phyloP scores from a whole-genome alignment of 2,797 vertebrate genomes.

The Echiichthys vipera region DNA sequence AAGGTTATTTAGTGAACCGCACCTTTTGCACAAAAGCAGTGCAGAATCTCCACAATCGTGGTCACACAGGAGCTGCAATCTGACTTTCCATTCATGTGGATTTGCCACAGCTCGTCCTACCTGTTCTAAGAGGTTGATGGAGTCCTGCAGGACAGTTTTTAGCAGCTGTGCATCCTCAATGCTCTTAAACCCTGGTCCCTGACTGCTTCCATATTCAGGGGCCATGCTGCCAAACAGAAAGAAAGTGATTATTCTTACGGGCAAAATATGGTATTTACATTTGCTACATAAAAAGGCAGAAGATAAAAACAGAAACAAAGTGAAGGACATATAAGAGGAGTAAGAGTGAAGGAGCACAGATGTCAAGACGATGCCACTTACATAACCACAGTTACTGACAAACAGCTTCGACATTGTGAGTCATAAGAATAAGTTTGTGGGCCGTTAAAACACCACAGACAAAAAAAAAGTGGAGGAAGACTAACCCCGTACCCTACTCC shows the following conservation, averaged over 20 bases:
- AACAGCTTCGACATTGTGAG: slow-evolving; percentile 33
- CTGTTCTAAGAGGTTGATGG: slow-evolving; percentile 94
- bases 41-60: not conserved
- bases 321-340: not conserved
- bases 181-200: slow-evolving; percentile 71
- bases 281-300: slow-evolving; percentile 5
- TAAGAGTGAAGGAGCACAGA: not conserved
- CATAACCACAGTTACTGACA: slow-evolving; percentile 31
- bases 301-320: not conserved
- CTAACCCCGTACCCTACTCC: not conserved
- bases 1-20: not conserved
- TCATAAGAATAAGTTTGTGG: slow-evolving; percentile 46
- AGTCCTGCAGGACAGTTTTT: slow-evolving; percentile 92
- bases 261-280: not conserved
- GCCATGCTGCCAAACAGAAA: slow-evolving; percentile 79
- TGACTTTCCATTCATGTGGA: not conserved
- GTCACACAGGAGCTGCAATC: not conserved
- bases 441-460: slow-evolving; percentile 23
- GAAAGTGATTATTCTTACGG: not conserved
- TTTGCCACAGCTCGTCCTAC: slow-evolving; percentile 55
- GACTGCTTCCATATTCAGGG: slow-evolving; percentile 79
- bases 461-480: slow-evolving; percentile 9
- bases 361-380: slow-evolving; percentile 25
- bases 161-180: slow-evolving; percentile 82
- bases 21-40: not conserved